phyloP scores from a whole-genome alignment of 2,888 invertebrate species.

The Andrena praecox region DNA sequence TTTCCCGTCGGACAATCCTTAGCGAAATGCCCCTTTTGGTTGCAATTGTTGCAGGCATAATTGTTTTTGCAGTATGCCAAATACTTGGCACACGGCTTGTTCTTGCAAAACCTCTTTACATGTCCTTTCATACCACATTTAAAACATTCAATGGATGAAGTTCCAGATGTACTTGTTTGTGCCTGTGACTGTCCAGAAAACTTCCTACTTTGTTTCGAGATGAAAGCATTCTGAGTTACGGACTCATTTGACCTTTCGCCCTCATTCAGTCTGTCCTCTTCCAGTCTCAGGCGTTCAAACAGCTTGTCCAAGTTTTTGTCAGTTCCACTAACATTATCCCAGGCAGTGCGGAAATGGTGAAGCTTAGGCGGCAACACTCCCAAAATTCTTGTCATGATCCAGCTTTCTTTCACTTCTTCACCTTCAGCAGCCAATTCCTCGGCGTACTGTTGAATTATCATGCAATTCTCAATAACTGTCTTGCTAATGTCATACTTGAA shows the following conservation, averaged over 20 bases:
- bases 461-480: slow-evolving; percentile 59
- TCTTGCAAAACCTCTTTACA: slow-evolving; percentile 60
- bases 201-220: background rate
- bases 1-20: background rate
- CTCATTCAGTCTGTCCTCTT: background rate
- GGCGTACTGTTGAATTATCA: slow-evolving; percentile 60
- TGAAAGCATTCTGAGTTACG: slow-evolving; percentile 32
- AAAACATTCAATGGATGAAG: slow-evolving; percentile 48
- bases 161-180: background rate
- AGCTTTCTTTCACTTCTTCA: slow-evolving; percentile 46
- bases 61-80: slow-evolving; percentile 71
- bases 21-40: slow-evolving; percentile 66
- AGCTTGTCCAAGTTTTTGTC: background rate
- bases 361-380: slow-evolving; percentile 10
- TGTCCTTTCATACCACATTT: slow-evolving; percentile 67
- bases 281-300: background rate
- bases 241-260: slow-evolving; percentile 37
- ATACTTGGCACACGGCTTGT: slow-evolving; percentile 66
- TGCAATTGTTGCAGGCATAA: slow-evolving; percentile 72
- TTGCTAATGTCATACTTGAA: slow-evolving; percentile 64
- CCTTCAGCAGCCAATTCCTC: slow-evolving; percentile 54
- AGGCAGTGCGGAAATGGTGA: slow-evolving; percentile 3
- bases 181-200: background rate
- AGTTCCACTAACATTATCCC: background rate
- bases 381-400: slow-evolving; percentile 36